Base-by-base conservation (phyloP, 2,888 invertebrate genomes). In the Plagodis dolabraria region DNA sequence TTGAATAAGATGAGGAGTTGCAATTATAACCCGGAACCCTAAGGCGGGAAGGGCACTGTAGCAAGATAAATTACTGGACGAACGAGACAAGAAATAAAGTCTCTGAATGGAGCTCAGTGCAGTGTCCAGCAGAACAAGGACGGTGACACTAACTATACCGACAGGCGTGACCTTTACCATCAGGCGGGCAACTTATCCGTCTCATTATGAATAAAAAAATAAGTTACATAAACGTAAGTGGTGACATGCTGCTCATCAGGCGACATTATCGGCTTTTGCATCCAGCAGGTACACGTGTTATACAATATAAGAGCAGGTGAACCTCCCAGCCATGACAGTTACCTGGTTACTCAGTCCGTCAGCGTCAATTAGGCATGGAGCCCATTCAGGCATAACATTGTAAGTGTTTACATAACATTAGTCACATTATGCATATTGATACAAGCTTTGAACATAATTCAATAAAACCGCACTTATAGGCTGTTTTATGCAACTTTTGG, bases 401-500 rank as follows among this genome's bases (percentile, higher is more conserved):
- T 63, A 64, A 66, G 62, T 53, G 47, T 22, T 67, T 65, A 62
- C 61, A 60, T 67, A 63, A 65, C 54, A 51, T 60, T 59, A 53
- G 47, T 47, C 47, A 55, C 49, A 53, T 49, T 56, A 35, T 61
- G 45, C 47, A 55, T 64, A 59, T 40, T 47, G 42, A 48, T 45
- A 47, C 33, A 48, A 36, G n/a, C 49, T 49, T 43, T 5, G 5
- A 12, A n/a, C n/a, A n/a, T 43, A 38, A 38, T 38, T 38, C 38
- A 38, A 38, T 38, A 38, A 38, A 38, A 38, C 9, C 9, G 9
- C 38, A 7, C 38, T 38, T 38, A 4, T 2, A 4, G 38, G 5
- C 38, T 8, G 22, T 22, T 22, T n/a, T n/a, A n/a, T n/a, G n/a
- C n/a, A n/a, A n/a, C n/a, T n/a, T n/a, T 22, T 22, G 22, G 22